Conservation (phyloP, 2,113 vertebrate genomes). For the Petroica traversi region DNA sequence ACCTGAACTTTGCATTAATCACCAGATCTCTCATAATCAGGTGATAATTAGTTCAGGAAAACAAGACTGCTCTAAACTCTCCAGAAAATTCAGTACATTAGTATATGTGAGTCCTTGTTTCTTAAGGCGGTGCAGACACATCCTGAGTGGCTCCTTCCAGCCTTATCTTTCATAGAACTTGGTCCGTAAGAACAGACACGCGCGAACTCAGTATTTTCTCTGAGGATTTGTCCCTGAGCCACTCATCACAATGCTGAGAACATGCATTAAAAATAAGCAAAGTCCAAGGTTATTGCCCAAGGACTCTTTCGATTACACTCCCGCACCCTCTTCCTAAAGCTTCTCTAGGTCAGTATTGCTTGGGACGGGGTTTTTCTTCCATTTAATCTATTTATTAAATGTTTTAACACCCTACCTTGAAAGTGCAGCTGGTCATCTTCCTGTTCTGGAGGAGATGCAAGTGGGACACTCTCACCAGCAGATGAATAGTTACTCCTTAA, state of each 20-base stretch:
- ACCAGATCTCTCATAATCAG: not conserved
- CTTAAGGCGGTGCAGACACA: not conserved
- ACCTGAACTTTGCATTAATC: not conserved
- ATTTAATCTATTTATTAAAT: not conserved
- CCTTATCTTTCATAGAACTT: not conserved
- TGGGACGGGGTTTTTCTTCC: not conserved
- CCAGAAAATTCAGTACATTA: not conserved
- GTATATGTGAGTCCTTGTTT: not conserved
- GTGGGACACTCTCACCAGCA: conserved; percentile 70
- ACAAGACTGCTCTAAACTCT: not conserved
- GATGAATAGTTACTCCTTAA: conserved; percentile 83
- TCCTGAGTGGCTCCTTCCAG: not conserved
- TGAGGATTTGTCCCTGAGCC: not conserved
- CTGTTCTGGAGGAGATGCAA: not conserved
- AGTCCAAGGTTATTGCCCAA: not conserved
- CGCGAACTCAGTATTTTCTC: not conserved
- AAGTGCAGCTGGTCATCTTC: not conserved
- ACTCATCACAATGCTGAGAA: not conserved
- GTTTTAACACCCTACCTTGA: conserved; percentile 60
- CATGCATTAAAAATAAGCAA: not conserved
- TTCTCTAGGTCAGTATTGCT: not conserved
- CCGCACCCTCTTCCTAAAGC: not conserved
- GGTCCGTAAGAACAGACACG: not conserved
- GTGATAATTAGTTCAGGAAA: not conserved
- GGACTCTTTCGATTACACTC: not conserved